Evolutionary conservation across 1,140 invertebrate species (phyloP).

Genomic region (Drosophila quadrilineata): DNA sequence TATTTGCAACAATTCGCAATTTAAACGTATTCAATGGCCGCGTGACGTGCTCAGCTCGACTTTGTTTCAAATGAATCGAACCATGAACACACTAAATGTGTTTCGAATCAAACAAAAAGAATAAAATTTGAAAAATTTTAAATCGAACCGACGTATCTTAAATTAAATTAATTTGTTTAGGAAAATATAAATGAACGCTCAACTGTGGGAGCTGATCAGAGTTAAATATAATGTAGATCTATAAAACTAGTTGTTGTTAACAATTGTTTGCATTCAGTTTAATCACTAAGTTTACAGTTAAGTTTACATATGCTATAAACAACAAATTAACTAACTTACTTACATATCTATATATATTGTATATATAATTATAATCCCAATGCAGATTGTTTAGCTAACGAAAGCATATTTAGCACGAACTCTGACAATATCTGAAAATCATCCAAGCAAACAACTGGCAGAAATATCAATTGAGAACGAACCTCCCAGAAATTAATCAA

Average conservation of each 20-base stretch:
- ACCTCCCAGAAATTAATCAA: slow-evolving; percentile 24
- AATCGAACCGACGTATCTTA: no score
- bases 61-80: slow-evolving; percentile 67
- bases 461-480: slow-evolving; percentile 14
- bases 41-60: slow-evolving; percentile 25
- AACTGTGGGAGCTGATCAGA: slow-evolving; percentile 39
- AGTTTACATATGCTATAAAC: slow-evolving; percentile 24
- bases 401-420: slow-evolving; percentile 5
- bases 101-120: slow-evolving; percentile 12
- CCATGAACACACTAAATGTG: slow-evolving; percentile 69
- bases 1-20: slow-evolving; percentile 40
- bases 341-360: no score
- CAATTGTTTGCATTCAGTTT: slow-evolving; percentile 51
- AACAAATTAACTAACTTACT: slow-evolving; percentile 17
- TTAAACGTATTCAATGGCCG: slow-evolving; percentile 18
- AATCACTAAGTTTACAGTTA: slow-evolving; percentile 48
- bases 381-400: slow-evolving; percentile 39
- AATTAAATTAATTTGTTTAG: slow-evolving; percentile 62
- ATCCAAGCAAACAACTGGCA: slow-evolving; percentile 14
- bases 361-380: no score
- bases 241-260: slow-evolving; percentile 41
- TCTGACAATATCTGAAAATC: slow-evolving; percentile 13
- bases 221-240: not conserved
- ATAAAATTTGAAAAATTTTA: slow-evolving; percentile 8
- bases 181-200: slow-evolving; percentile 53